Conservation (phyloP, 2,888 invertebrate species). For the Meloe dianella region DNA sequence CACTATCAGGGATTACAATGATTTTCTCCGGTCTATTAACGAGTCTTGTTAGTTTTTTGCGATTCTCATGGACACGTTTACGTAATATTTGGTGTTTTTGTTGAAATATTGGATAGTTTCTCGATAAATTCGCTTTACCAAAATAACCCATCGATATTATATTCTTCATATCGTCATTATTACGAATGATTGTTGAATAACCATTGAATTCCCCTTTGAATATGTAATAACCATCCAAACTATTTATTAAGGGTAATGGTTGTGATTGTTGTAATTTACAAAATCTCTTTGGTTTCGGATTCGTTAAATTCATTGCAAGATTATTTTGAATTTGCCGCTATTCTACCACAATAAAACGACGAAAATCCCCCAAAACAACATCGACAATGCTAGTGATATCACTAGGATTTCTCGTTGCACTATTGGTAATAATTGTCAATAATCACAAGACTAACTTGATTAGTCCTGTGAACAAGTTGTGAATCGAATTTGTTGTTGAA, state of each 20-base stretch:
- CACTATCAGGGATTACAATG: conserved; percentile 70
- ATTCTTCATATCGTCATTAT: conserved; percentile 65
- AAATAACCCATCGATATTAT: conserved; percentile 77
- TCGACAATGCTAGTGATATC: background rate
- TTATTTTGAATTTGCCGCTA: conserved; percentile 32
- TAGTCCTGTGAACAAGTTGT: background rate
- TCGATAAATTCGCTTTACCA: conserved; percentile 69
- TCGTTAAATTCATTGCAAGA: conserved; percentile 17
- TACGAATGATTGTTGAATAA: conserved; percentile 68
- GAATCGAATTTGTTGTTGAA: conserved; percentile 15
- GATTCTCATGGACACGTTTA: conserved; percentile 66
- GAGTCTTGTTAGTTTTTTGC: conserved; percentile 62
- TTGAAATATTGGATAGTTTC: conserved; percentile 53
- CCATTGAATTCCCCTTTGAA: conserved; percentile 73
- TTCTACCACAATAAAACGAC: background rate
- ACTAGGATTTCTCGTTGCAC: background rate
- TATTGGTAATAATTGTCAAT: conserved; percentile 38
- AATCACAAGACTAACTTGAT: conserved; percentile 47
- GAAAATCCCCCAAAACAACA: background rate
- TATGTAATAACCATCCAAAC: conserved; percentile 61
- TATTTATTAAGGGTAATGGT: conserved; percentile 58
- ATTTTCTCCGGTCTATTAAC: conserved; percentile 55
- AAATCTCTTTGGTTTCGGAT: conserved; percentile 42
- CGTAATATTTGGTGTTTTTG: conserved; percentile 63
- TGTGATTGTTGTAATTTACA: conserved; percentile 54